Evolutionary conservation across 1,140 invertebrate genomes (phyloP), one percentile per base, ranked within the genome.

Genomic region (Caenorhabditis latens): DNA sequence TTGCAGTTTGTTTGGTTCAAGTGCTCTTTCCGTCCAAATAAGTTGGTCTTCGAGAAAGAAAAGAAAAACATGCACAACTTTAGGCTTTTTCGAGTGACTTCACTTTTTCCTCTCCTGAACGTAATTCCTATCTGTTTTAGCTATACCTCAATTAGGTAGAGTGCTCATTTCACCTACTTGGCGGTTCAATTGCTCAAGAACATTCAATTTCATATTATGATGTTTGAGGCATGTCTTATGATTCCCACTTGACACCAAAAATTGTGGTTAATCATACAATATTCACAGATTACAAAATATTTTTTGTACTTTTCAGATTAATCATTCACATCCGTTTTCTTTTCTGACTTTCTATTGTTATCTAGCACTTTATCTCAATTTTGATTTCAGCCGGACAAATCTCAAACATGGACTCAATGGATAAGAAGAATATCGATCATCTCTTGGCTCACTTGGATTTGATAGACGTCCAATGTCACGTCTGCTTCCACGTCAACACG

Each of bases 51-150:
- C 24, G n/a, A 79, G 53, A 79, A 32, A 32, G 32, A 79, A 71
- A 75, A 48, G 43, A 79, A 79, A 48, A 79, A 79, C 71, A 79
- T 79, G 46, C 71, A 79, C 71, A 79, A 21, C 71, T 24, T 79
- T 11, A 79, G n/a, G 53, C 46, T 79, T 79, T n/a, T 79, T 79
- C 19, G 14, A 79, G 43, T 32, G 40, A 79, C 46, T 79, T 79
- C 71, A 79, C 43, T 48, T 79, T 79, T 79, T 71, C n/a, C 42
- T 11, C 46, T 53, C 5, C 50, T 53, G 16, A 16, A 53, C 11
- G 11, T 53, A 53, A 53, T 14, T 50, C 14, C 46, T 50, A 1
- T 53, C 16, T 79, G n/a, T 75, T 48, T 42, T 46, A 5, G 43
- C 67, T 46, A 42, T 75, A 32, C 21, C 67, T 75, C 67, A 75